Conservation (phyloP, 2,113 vertebrate species). For the Oncorhynchus gorbuscha region DNA sequence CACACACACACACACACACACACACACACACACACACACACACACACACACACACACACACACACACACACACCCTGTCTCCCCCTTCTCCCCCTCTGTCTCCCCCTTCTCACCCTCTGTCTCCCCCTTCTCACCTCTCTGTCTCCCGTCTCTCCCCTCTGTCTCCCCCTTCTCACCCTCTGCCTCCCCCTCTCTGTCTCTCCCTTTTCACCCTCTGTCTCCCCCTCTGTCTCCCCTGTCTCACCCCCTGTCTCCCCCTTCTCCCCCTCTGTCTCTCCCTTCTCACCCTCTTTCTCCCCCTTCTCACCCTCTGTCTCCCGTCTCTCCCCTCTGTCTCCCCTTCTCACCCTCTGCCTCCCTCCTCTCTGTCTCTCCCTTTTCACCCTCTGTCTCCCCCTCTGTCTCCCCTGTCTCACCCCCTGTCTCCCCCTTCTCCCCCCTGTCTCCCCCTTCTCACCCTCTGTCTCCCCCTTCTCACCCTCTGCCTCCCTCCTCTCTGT, state of each 20-base stretch:
- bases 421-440: too few relatives aligned
- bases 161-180: background rate
- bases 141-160: too few relatives aligned
- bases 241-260: background rate
- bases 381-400: background rate
- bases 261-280: background rate
- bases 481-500: too few relatives aligned
- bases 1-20: constrained; percentile 16
- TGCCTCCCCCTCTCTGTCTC: background rate
- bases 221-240: too few relatives aligned
- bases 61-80: too few relatives aligned
- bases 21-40: constrained; percentile 9
- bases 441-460: too few relatives aligned
- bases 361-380: too few relatives aligned
- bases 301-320: background rate
- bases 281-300: accelerated
- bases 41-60: background rate
- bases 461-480: too few relatives aligned
- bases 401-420: too few relatives aligned
- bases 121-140: background rate
- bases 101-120: background rate
- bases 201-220: too few relatives aligned
- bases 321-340: background rate
- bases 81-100: background rate
- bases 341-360: background rate